phyloP scores from a whole-genome alignment of 2,888 invertebrate species.

The Lomographa bimaculata region DNA sequence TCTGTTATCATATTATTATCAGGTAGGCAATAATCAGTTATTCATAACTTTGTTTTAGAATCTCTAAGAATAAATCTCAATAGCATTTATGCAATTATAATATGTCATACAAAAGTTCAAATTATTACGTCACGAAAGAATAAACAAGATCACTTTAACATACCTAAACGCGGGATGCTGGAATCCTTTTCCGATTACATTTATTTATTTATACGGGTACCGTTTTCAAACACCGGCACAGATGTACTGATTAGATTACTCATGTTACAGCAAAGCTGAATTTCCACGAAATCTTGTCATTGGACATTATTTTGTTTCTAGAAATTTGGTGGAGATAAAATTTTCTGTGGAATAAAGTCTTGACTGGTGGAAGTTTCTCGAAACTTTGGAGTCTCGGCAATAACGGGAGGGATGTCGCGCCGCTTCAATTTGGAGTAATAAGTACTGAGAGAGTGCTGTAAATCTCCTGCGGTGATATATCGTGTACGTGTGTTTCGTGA shows the following conservation, averaged over 20 bases:
- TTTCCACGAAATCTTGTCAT: constrained; percentile 9
- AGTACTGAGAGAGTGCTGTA: constrained; percentile 6
- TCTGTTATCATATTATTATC: too few relatives aligned
- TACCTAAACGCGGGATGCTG: too few relatives aligned
- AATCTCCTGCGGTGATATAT: constrained; percentile 4
- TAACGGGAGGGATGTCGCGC: background rate
- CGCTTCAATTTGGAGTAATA: constrained; percentile 9
- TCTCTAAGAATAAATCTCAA: too few relatives aligned
- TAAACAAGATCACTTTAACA: too few relatives aligned
- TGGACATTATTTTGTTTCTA: constrained; percentile 1
- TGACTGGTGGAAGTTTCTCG: constrained; percentile 4
- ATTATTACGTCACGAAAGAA: too few relatives aligned
- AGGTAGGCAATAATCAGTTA: too few relatives aligned
- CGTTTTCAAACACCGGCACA: constrained; percentile 1
- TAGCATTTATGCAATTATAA: too few relatives aligned
- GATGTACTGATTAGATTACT: constrained; percentile 13
- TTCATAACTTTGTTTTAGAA: too few relatives aligned
- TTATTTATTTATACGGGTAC: constrained; percentile 7
- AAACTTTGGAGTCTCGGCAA: constrained; percentile 2
- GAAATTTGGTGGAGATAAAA: background rate
- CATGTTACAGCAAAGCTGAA: constrained; percentile 6
- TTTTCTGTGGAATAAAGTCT: constrained; percentile 5
- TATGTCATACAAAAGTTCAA: too few relatives aligned
- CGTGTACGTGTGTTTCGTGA: background rate
- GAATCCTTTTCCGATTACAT: constrained; percentile 9